Base-by-base conservation (phyloP, 2,797 vertebrate species). In the Menidia menidia region DNA sequence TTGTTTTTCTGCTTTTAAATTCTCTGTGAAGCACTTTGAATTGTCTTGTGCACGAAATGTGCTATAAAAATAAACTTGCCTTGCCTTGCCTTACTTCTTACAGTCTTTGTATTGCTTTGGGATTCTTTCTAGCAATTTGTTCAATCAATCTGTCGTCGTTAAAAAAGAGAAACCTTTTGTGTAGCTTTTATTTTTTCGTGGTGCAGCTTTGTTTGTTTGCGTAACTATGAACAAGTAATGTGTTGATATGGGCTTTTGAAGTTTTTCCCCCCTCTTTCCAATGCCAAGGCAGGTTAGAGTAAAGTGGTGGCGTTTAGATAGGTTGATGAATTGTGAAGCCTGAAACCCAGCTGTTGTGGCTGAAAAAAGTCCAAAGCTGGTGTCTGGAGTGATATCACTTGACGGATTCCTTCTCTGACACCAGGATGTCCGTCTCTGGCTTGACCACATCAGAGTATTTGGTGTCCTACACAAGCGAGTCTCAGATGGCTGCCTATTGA, bases 401-500 rank as follows among this genome's bases (percentile, higher is more conserved):
- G 86, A 88, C 88, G 78, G 88, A 82, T 87, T 65, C 58, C 66
- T 64, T 85, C 63, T 30, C 74, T 75, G 87, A 88, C 88, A 91
- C 81, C 90, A 89, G 89, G 89, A 89, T 79, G 75, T 81, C 79
- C 78, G 79, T 89, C 90, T 87, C 82, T 82, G 77, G 89, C 78
- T 63, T 85, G 85, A 87, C 91, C 90, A 80, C 87, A 82, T 75
- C 64, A 30, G 71, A 63, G 84, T 78, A 87, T 86, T 80, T 0
- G 58, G 83, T 89, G 59, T 87, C 88, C 73, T 75, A 74, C 68
- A 77, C 62, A 64, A 81, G 76, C 60, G 18, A 80, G 92, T 90
- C 85, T 92, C 88, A 82, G 80, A 77, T 92, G 41, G 80, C 90
- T 42, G 55, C 51, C 73, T 87, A 91, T 91, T 81, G 91, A 92